Evolutionary conservation across 1,140 invertebrate genomes (phyloP).

Genomic region (Caenorhabditis latens): DNA sequence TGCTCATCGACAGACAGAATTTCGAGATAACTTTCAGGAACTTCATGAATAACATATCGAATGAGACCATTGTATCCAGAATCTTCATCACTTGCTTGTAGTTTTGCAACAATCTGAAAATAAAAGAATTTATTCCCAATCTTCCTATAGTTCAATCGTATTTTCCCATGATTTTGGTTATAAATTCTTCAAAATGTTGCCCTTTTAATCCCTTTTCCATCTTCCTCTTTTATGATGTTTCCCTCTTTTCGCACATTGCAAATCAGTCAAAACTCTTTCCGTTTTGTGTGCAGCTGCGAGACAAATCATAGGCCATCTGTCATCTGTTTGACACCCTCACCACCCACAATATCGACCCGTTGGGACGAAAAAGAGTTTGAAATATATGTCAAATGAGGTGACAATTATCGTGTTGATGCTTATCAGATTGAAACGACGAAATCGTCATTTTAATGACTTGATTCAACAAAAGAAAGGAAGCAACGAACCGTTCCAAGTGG

Average conservation of each 20-base stretch:
- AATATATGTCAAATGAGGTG: slow-evolving; percentile 54
- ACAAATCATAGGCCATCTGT: slow-evolving; percentile 55
- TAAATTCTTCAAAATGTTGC: not conserved
- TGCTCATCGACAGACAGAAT: slow-evolving; percentile 68
- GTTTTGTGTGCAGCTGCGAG: slow-evolving; percentile 51
- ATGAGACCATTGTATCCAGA: slow-evolving; percentile 69
- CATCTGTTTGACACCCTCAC: slow-evolving; percentile 34
- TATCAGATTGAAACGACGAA: slow-evolving; percentile 21
- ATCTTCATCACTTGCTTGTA: slow-evolving; percentile 69
- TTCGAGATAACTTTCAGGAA: not conserved
- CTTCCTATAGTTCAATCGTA: not conserved
- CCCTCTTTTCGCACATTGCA: slow-evolving; percentile 48
- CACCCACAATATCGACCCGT: not conserved
- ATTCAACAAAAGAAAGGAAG: slow-evolving; percentile 43
- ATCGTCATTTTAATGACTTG: too few relatives aligned
- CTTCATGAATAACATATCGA: slow-evolving; percentile 64
- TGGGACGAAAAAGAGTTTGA: slow-evolving; percentile 10
- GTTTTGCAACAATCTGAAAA: slow-evolving; percentile 66
- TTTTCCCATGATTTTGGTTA: not conserved
- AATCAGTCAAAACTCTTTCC: slow-evolving; percentile 55
- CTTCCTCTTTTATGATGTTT: slow-evolving; percentile 30
- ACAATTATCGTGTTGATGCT: slow-evolving; percentile 46
- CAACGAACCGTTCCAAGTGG: slow-evolving; percentile 67
- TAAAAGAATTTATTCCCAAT: not conserved
- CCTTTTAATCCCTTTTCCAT: not conserved